Base-by-base conservation (phyloP, 2,113 vertebrate species). In the Poeciliopsis occidentalis region DNA sequence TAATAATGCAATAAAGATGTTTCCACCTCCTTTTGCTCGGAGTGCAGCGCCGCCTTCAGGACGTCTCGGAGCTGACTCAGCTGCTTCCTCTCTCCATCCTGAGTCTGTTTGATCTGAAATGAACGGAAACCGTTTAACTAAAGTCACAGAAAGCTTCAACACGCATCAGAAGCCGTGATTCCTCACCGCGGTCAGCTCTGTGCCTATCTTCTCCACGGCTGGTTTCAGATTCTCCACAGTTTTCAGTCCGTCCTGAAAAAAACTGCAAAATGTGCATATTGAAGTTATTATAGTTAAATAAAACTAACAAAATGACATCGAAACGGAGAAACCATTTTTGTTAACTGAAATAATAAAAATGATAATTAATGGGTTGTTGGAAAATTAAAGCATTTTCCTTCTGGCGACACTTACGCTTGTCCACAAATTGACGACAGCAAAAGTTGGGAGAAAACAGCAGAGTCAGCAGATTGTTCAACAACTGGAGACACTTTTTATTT, bases 231-330 rank as follows among this genome's bases (percentile, higher is more conserved):
- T 96, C 93, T 99, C 97, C 67, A 97, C 96, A 3, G 96, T 95
- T 87, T 98, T 98, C 88, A 99, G 87, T 0, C 98, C 98, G 73
- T 99, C 98, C 90, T 99, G 98, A 91, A 99, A 99, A 80, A 98
- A 99, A 92, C 98, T 99, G 85, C 4, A 57, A 57, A 47, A 47
- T 37, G 34, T 37, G 34, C 34, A 11, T 11, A 12, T 37, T 3
- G 34, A 37, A 8, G 34, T 37, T 37, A 11, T 37, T 37, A 34
- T 8, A 32, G 6, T 32, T 32, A 34, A 34, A 7, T 8, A 37
- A 37, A 11, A 11, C 34, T 37, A 37, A 10, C 32, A 34, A 37
- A 37, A 10, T 37, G 10, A 37, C 34, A 37, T 2, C 11, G 34
- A 37, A 37, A 37, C 2, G 34, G 34, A 37, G 34, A 12, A 34